phyloP scores from a whole-genome alignment of 2,888 invertebrate species.

The Clusia tigrina region DNA sequence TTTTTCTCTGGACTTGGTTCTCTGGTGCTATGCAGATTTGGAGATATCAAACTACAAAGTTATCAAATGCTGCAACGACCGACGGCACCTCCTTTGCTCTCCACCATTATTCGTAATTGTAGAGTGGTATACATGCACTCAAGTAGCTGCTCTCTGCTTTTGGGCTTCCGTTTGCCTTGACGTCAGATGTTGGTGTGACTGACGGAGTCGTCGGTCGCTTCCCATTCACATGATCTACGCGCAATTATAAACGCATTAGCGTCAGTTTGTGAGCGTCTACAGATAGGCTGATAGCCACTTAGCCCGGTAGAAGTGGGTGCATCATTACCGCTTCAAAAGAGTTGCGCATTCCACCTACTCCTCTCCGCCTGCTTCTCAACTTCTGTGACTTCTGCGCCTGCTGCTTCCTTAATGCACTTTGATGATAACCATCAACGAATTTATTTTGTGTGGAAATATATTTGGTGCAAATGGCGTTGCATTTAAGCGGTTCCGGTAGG shows the following conservation, averaged over 20 bases:
- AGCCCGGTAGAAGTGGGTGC: no score
- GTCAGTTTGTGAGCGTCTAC: slow-evolving; percentile 2
- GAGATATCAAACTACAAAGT: slow-evolving; percentile 9
- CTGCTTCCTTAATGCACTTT: no score
- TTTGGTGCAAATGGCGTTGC: background rate
- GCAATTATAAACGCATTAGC: slow-evolving; percentile 29
- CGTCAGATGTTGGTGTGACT: background rate
- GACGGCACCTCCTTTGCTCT: background rate
- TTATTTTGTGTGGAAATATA: no score
- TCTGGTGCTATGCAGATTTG: background rate
- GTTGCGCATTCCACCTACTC: no score
- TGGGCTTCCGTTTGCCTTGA: background rate
- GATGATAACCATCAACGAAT: no score
- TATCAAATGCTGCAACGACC: slow-evolving; percentile 12
- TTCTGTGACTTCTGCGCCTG: no score
- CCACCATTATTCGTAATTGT: background rate
- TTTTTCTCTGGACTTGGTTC: background rate
- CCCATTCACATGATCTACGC: slow-evolving; percentile 11
- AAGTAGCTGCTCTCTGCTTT: slow-evolving; percentile 1
- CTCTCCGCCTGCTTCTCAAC: no score
- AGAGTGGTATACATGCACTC: background rate
- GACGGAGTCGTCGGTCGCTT: slow-evolving; percentile 12
- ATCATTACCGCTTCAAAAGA: no score
- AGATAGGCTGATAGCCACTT: no score
- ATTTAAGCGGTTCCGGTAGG: background rate